phyloP scores from a whole-genome alignment of 2,888 invertebrate species.

The Dorcus parallelipipedus region DNA sequence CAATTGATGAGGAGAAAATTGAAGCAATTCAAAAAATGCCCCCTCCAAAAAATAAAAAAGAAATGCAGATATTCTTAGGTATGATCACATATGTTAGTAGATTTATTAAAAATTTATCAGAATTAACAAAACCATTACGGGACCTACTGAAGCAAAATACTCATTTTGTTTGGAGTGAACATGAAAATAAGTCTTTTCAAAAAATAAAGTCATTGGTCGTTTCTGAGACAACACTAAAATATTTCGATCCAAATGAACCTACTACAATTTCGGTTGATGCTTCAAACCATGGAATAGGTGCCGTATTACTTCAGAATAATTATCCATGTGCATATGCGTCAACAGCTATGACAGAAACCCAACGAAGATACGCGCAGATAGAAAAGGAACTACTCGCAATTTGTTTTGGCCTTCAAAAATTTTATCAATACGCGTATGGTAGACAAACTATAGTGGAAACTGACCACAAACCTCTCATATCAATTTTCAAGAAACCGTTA shows the following conservation, averaged over 20 bases:
- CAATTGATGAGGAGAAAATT: slow-evolving; percentile 8
- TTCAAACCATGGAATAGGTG: slow-evolving; percentile 27
- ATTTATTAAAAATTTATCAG: slow-evolving; percentile 16
- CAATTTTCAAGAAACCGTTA: slow-evolving; percentile 14
- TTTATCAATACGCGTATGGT: slow-evolving; percentile 28
- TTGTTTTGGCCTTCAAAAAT: slow-evolving; percentile 19
- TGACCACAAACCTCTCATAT: no score
- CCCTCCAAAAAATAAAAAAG: slow-evolving; percentile 7
- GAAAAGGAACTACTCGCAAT: slow-evolving; percentile 32
- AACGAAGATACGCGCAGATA: slow-evolving; percentile 32
- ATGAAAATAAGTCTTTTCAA: background rate
- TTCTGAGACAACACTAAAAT: slow-evolving; percentile 1
- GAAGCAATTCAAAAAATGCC: slow-evolving; percentile 13
- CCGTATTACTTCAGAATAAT: slow-evolving; percentile 27
- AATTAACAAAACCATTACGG: slow-evolving; percentile 2
- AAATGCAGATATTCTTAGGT: slow-evolving; percentile 12
- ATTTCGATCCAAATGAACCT: background rate
- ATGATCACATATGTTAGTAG: slow-evolving; percentile 11
- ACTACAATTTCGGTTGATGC: slow-evolving; percentile 23
- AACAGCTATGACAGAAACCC: slow-evolving; percentile 26
- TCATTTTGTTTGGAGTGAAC: background rate
- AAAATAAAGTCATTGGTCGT: slow-evolving; percentile 3
- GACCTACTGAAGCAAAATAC: slow-evolving; percentile 5
- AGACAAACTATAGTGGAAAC: background rate
- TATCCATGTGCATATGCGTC: slow-evolving; percentile 32